phyloP scores from a whole-genome alignment of 92 coral and sea anemone species.

The Diadumene lineata region DNA sequence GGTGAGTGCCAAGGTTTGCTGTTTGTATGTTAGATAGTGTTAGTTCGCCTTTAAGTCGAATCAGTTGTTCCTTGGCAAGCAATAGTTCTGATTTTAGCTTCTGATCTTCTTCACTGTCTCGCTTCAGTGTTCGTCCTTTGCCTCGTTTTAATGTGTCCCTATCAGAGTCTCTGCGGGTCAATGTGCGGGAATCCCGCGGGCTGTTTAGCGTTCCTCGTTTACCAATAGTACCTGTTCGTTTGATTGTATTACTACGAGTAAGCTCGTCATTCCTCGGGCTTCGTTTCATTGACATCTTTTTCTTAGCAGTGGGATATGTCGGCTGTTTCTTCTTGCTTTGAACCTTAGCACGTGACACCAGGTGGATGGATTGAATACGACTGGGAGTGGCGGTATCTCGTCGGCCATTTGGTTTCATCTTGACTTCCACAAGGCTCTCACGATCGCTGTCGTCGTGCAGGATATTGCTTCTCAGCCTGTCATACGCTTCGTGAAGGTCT shows the following conservation, averaged over 20 bases:
- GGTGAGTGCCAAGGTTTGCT: slow-evolving; percentile 68
- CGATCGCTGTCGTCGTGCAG: slow-evolving; percentile 36
- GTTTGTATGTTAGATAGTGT: slow-evolving; percentile 81
- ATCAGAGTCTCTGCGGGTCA: slow-evolving; percentile 17
- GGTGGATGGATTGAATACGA: slow-evolving; percentile 38
- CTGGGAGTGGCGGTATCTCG: slow-evolving; percentile 13
- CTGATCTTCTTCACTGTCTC: slow-evolving; percentile 52
- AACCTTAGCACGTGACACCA: slow-evolving; percentile 27
- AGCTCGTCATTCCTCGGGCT: slow-evolving; percentile 30
- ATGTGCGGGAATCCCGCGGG: slow-evolving; percentile 14
- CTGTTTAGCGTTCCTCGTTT: slow-evolving; percentile 19
- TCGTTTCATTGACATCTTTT: slow-evolving; percentile 13
- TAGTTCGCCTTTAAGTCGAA: slow-evolving; percentile 83
- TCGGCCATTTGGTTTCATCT: slow-evolving; percentile 9
- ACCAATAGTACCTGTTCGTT: slow-evolving; percentile 15
- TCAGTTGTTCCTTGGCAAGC: slow-evolving; percentile 86
- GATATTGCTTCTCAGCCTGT: slow-evolving; percentile 3
- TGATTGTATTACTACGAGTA: slow-evolving; percentile 11
- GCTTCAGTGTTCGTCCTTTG: slow-evolving; percentile 18
- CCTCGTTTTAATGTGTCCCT: slow-evolving; percentile 12
- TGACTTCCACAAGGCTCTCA: slow-evolving; percentile 34
- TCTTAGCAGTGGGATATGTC: slow-evolving; percentile 7
- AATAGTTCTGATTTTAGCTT: slow-evolving; percentile 77
- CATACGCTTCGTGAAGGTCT: slow-evolving; percentile 24
- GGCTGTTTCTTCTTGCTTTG: slow-evolving; percentile 18